Evolutionary conservation across 2,113 vertebrate genomes (phyloP), one percentile per base, ranked within the genome.

Genomic region (Podarcis muralis): DNA sequence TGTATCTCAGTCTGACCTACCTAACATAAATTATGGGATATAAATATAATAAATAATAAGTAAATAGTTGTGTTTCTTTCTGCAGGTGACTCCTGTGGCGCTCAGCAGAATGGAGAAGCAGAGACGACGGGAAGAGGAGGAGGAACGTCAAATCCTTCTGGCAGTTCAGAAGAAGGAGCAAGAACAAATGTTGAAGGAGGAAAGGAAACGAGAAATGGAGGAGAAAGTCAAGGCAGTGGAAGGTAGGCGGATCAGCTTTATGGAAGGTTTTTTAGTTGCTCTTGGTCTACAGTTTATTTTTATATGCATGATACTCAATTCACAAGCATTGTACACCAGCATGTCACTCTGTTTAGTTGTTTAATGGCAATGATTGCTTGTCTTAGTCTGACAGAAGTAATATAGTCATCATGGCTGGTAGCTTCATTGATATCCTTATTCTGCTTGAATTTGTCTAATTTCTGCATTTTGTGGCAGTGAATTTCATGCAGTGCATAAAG

Each of bases 151-250:
- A 88, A 97, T 98, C 77, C 97, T 99, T 25, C 93, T 99, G 81
- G 98, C 98, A 0, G 98, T 98, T 92, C 99, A 99, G 96, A 98
- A 98, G 59, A 97, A 97, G 81, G 98, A 99, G 92, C 98, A 99
- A 87, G 98, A 99, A 23, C 97, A 98, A 92, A 95, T 98, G 88
- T 95, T 98, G 13, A 98, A 98, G 92, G 99, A 99, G 72, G 98
- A 99, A 92, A 97, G 97, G 20, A 98, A 98, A 89, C 95, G 98
- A 81, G 98, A 98, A 90, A 96, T 98, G 96, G 96, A 97, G 87
- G 99, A 99, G 91, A 98, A 98, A 89, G 97, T 98, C 89, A 98
- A 98, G 96, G 98, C 99, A 2, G 98, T 98, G 66, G 98, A 99
- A 97, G 99, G 99, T 99, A 96, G 0, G 13, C 88, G 79, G 0